A percentile compares a stretch with the other conserved stretches of the same genome.
Evolutionary conservation across 2,113 vertebrate species (phyloP).

Genomic region (Ictidomys tridecemlineatus): DNA sequence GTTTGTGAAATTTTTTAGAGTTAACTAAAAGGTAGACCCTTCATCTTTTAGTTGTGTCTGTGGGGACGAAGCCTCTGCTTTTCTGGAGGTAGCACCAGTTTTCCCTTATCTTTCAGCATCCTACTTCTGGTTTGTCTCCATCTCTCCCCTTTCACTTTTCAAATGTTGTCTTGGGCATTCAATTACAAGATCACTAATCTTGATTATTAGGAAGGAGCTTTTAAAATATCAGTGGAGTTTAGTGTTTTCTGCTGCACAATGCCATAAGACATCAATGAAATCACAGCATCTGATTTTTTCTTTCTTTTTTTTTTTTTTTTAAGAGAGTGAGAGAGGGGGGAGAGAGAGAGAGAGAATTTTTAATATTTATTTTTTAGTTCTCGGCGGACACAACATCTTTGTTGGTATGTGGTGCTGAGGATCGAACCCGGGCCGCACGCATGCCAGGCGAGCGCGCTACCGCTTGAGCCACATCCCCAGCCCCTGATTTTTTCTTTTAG

Average conservation of each 20-base stretch:
- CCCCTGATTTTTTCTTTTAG: conserved; percentile 27
- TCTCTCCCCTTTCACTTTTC: background rate
- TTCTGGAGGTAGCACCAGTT: background rate
- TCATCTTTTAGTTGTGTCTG: background rate
- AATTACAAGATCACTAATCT: background rate
- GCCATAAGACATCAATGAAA: background rate
- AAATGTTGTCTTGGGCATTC: background rate
- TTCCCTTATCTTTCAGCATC: background rate
- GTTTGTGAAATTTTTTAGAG: background rate
- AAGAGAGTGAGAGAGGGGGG: no score
- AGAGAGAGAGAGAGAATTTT: no score
- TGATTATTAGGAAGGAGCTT: background rate
- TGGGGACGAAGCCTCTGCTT: background rate
- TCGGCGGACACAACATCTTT: no score
- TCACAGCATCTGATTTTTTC: background rate
- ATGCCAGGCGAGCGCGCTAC: no score
- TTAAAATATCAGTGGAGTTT: background rate
- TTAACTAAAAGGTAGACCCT: background rate
- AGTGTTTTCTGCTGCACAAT: background rate
- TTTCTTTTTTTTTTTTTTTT: no score
- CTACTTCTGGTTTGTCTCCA: background rate
- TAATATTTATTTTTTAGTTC: no score
- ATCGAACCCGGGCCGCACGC: no score
- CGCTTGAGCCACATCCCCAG: no score
- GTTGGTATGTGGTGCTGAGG: no score